phyloP scores from a whole-genome alignment of 2,888 invertebrate species.

The Prionchulus punctatus region DNA sequence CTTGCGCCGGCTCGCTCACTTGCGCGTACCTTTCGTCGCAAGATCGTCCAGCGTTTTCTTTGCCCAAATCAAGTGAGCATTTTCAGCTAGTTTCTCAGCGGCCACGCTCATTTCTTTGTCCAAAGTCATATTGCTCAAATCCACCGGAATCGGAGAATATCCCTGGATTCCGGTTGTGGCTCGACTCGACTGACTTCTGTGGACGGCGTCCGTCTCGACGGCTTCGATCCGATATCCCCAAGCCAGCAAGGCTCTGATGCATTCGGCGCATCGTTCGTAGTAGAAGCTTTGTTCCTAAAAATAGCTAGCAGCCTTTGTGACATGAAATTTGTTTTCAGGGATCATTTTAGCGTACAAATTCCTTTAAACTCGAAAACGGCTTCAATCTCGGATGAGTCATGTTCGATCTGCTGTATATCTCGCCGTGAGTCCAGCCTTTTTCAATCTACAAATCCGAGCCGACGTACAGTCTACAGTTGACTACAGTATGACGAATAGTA shows the following conservation, averaged over 20 bases:
- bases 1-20: too few species aligned
- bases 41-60: constrained; percentile 42
- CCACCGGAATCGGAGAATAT: constrained; percentile 93
- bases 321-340: too few species aligned
- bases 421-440: constrained; percentile 82
- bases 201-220: constrained; percentile 22
- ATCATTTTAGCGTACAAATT: too few species aligned
- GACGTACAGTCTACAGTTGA: too few species aligned
- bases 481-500: too few species aligned
- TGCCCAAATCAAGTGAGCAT: constrained; percentile 97
- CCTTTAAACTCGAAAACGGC: constrained; percentile 75
- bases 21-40: constrained; percentile 8
- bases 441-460: constrained; percentile 45
- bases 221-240: constrained; percentile 46
- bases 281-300: constrained; percentile 75
- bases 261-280: constrained; percentile 86
- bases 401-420: constrained; percentile 67
- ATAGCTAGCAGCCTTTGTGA: too few species aligned
- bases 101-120: constrained; percentile 66
- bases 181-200: constrained; percentile 13
- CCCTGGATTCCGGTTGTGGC: constrained; percentile 35
- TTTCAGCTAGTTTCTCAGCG: constrained; percentile 88
- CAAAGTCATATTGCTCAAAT: constrained; percentile 89
- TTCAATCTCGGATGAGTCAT: constrained; percentile 83
- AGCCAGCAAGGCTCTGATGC: constrained; percentile 77